A percentile compares a stretch with the other conserved stretches of the same genome.
Evolutionary conservation across 2,113 vertebrate species (phyloP).

Genomic region (Lagopus leucura): DNA sequence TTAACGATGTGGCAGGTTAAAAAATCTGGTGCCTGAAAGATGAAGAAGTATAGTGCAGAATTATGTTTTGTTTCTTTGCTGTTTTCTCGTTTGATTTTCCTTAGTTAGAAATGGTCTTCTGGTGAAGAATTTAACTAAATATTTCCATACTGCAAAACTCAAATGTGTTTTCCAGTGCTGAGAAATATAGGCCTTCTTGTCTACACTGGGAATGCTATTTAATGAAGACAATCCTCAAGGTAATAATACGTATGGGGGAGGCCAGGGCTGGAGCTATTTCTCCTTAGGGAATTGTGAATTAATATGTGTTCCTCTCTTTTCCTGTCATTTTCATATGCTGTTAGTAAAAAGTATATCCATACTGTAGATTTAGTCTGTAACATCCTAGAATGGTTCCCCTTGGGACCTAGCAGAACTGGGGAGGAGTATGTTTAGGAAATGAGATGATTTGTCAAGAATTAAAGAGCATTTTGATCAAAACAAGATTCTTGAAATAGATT

Average conservation of each 20-base stretch:
- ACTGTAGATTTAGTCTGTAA: not conserved
- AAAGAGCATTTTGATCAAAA: conserved; percentile 8
- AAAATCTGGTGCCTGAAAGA: not conserved
- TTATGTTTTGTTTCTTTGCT: not conserved
- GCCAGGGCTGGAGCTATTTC: conserved; percentile 20
- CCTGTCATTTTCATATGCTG: not conserved
- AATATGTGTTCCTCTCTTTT: conserved; percentile 2
- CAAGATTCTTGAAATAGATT: not conserved
- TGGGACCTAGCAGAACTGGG: rapidly evolving
- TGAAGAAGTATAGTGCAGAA: not conserved
- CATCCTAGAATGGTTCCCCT: not conserved
- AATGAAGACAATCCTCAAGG: conserved; percentile 9
- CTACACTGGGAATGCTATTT: conserved; percentile 43
- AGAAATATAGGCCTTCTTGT: conserved; percentile 28
- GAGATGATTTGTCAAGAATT: not conserved
- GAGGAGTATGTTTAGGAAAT: not conserved
- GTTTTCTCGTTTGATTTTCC: not conserved
- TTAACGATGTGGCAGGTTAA: not conserved
- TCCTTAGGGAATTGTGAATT: conserved; percentile 29
- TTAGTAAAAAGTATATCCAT: not conserved
- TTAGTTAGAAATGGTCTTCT: not conserved
- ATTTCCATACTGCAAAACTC: not conserved
- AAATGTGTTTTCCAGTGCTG: not conserved
- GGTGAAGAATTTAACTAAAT: conserved; percentile 5
- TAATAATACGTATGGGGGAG: not conserved